Evolutionary conservation across 2,113 vertebrate genomes (phyloP).

Genomic region (Cardinalis cardinalis): DNA sequence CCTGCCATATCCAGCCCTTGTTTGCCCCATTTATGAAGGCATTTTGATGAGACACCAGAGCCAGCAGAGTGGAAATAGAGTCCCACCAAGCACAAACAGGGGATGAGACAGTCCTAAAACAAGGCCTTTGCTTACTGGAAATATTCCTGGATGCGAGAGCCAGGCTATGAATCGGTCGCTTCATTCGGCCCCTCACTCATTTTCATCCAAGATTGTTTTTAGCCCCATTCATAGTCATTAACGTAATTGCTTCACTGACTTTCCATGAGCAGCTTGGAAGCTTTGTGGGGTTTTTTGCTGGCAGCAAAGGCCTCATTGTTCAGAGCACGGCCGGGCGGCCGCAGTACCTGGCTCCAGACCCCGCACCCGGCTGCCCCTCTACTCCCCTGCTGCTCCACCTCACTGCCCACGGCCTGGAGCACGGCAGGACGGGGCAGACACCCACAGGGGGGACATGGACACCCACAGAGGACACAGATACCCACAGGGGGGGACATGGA

Average conservation of each 20-base stretch:
- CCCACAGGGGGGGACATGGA: too few relatives aligned
- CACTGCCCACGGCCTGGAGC: neutral
- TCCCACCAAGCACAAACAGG: slow-evolving; percentile 16
- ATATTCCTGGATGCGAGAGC: slow-evolving; percentile 22
- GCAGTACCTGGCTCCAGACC: slow-evolving; percentile 10
- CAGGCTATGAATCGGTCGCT: slow-evolving; percentile 26
- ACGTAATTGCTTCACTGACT: slow-evolving; percentile 57
- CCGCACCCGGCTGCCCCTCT: neutral
- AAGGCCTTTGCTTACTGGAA: slow-evolving; percentile 42
- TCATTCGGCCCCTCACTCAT: slow-evolving; percentile 50
- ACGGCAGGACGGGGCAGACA: neutral
- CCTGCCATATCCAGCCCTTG: slow-evolving; percentile 56
- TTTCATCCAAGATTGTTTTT: slow-evolving; percentile 46
- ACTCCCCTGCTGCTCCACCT: neutral
- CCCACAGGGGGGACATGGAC: neutral
- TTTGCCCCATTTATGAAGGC: slow-evolving; percentile 59
- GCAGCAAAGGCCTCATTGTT: slow-evolving; percentile 59
- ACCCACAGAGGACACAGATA: neutral
- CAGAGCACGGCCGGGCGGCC: neutral
- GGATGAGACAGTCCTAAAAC: slow-evolving; percentile 26
- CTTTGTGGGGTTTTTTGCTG: neutral
- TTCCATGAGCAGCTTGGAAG: slow-evolving; percentile 26
- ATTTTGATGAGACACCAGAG: slow-evolving; percentile 58
- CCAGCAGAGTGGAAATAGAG: slow-evolving; percentile 59
- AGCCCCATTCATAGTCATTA: slow-evolving; percentile 29